These are phyloP conservation scores for Sycophila texana DNA, from an alignment of 2,888 invertebrate genomes.

Conservation along the genomic window DNA sequence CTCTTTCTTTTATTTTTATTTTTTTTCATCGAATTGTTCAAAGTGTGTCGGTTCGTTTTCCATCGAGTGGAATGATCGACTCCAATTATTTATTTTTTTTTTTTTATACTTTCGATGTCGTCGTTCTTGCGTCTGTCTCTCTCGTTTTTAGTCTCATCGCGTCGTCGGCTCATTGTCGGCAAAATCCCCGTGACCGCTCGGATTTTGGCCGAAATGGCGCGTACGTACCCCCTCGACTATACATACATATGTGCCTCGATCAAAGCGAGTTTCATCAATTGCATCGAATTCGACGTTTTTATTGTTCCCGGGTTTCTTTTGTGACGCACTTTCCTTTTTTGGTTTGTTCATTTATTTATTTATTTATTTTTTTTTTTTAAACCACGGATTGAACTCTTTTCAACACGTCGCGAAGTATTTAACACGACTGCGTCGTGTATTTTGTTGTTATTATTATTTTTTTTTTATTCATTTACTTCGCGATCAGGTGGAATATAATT, in stretches of 20 bases:
- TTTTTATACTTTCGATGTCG: not conserved
- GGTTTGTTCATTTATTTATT: too few species aligned
- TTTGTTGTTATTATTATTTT: not conserved
- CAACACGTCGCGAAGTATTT: too few species aligned
- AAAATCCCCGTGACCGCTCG: conserved; percentile 38
- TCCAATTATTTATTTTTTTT: conserved; percentile 27
- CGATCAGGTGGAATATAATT: conserved; percentile 2
- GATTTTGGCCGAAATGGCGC: conserved; percentile 35
- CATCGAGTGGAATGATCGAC: conserved; percentile 22
- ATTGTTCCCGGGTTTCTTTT: not conserved
- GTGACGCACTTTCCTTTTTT: not conserved
- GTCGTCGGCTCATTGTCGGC: conserved; percentile 15
- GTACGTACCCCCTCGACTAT: conserved; percentile 4
- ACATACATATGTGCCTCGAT: too few species aligned
- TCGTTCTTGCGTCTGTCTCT: too few species aligned
- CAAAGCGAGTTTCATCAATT: not conserved
- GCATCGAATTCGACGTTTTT: too few species aligned
- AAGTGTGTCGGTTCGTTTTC: not conserved
- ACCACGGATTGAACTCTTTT: not conserved
- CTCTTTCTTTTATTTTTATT: conserved; percentile 11
- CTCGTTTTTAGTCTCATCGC: not conserved
- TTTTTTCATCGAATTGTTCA: conserved; percentile 10
- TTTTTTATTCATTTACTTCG: conserved; percentile 7
- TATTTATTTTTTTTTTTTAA: conserved; percentile 9
- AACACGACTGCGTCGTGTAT: too few species aligned